Evolutionary conservation across 2,888 invertebrate species (phyloP), one percentile per base, ranked within the genome.

Genomic region (Melanostoma mellinum): DNA sequence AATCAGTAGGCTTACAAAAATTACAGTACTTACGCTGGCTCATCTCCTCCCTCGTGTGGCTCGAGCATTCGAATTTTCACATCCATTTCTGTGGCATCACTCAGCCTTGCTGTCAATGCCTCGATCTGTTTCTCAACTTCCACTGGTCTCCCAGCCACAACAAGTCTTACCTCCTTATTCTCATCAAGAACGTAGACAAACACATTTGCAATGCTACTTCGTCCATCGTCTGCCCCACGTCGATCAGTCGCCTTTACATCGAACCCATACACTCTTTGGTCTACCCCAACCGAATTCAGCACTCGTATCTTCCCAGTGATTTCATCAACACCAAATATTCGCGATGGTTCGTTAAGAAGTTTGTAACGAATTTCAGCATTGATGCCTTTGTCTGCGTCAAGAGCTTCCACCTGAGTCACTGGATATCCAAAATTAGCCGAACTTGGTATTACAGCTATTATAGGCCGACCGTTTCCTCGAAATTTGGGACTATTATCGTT

Each of bases 171-270:
- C 89, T 97, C 96, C 87, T 95, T 95, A 80, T 94, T 94, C 87
- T 97, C 96, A 85, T 97, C 96, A 63, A 97, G 91, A 2, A 97
- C 94, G 89, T 97, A 97, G 0, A 97, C 97, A 90, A 97, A 96
- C 76, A 97, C 96, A 89, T 96, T 97, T 63, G 95, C 95, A 85
- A 97, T 96, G 58, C 96, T 94, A 6, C 96, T 96, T 79, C 94
- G 94, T 1, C 97, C 97, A 88, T 96, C 95, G 87, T 96, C 95
- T 52, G 95, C 95, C 1, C 97, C 97, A 33, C 93, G 92, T 74
- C 94, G 93, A 89, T 97, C 97, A 0, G 96, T 96, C 6, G 97
- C 97, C 91, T 96, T 96, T 6, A 97, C 96, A 90, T 97, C 97
- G 88, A 97, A 97, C 0, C 96, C 96, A 88, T 95, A 96, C 50